phyloP scores from a whole-genome alignment of 2,888 invertebrate genomes.

The Empis livida region DNA sequence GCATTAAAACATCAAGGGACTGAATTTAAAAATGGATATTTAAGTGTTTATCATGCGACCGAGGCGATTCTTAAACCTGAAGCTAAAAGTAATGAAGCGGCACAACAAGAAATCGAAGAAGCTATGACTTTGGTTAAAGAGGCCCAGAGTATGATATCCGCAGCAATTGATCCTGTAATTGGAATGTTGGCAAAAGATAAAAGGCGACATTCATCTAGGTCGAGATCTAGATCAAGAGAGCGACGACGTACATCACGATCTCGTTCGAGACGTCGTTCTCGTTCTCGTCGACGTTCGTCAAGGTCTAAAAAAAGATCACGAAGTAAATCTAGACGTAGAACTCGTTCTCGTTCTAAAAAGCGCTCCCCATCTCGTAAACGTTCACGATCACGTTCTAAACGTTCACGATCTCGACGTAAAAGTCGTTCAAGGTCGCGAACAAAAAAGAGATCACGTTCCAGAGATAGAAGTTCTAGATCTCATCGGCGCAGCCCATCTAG shows the following conservation, averaged over 20 bases:
- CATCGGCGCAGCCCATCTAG: conserved; percentile 30
- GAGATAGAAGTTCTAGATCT: conserved; percentile 22
- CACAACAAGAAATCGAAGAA: conserved; percentile 90
- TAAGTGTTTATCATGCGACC: conserved; percentile 76
- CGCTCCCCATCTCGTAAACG: conserved; percentile 41
- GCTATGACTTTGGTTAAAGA: conserved; percentile 95
- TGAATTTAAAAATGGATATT: conserved; percentile 54
- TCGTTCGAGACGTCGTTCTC: conserved; percentile 40
- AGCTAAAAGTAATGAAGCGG: conserved; percentile 90
- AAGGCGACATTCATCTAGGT: conserved; percentile 43
- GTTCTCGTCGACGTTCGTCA: conserved; percentile 50
- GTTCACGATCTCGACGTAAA: conserved; percentile 42
- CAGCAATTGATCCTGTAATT: conserved; percentile 84
- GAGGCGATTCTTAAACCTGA: conserved; percentile 87
- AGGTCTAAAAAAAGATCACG: conserved; percentile 37
- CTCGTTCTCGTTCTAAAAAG: conserved; percentile 49
- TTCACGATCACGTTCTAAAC: conserved; percentile 30
- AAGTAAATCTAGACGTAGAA: conserved; percentile 24
- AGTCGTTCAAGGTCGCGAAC: conserved; percentile 28
- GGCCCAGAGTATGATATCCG: conserved; percentile 87
- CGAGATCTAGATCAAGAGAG: conserved; percentile 53
- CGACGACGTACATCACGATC: conserved; percentile 51
- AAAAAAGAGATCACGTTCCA: conserved; percentile 18
- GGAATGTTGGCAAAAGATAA: conserved; percentile 78
- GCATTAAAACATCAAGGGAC: conserved; percentile 76